These are phyloP conservation scores for Ibidorhyncha struthersii DNA, from an alignment of 2,113 vertebrate genomes.

Conservation along the genomic window DNA sequence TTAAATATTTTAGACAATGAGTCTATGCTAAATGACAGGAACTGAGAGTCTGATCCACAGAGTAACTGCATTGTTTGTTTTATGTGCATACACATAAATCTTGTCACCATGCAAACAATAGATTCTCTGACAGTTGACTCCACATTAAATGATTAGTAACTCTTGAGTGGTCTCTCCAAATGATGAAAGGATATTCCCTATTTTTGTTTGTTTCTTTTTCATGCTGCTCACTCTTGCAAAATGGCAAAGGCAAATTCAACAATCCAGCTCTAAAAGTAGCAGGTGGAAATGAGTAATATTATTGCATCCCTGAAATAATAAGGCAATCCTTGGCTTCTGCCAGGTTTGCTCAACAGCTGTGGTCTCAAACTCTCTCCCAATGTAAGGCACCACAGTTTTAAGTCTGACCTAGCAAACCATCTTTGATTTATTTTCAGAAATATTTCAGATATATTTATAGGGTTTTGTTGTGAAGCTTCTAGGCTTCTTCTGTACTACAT, in stretches of 20 bases:
- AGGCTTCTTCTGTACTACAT: not conserved
- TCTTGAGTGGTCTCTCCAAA: not conserved
- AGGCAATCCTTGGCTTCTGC: not conserved
- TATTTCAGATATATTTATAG: not conserved
- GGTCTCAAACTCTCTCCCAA: not conserved
- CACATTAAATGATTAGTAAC: not conserved
- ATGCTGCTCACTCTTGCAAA: not conserved
- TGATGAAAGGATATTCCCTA: not conserved
- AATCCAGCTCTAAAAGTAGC: not conserved
- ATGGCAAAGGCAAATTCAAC: not conserved
- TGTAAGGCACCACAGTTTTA: not conserved
- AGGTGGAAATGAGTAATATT: not conserved
- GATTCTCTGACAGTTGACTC: not conserved
- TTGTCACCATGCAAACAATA: not conserved
- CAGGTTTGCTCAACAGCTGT: not conserved
- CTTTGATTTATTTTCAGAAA: not conserved
- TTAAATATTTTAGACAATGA: not conserved
- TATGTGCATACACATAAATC: not conserved
- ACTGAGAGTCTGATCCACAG: not conserved
- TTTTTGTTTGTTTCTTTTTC: not conserved
- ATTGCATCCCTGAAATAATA: not conserved
- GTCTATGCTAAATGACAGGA: not conserved
- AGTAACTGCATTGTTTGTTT: not conserved
- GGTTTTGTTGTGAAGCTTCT: not conserved
- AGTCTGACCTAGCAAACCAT: not conserved